These are phyloP conservation scores for Oryzias curvinotus DNA, from an alignment of 2,113 vertebrate genomes.

Conservation along the genomic window DNA sequence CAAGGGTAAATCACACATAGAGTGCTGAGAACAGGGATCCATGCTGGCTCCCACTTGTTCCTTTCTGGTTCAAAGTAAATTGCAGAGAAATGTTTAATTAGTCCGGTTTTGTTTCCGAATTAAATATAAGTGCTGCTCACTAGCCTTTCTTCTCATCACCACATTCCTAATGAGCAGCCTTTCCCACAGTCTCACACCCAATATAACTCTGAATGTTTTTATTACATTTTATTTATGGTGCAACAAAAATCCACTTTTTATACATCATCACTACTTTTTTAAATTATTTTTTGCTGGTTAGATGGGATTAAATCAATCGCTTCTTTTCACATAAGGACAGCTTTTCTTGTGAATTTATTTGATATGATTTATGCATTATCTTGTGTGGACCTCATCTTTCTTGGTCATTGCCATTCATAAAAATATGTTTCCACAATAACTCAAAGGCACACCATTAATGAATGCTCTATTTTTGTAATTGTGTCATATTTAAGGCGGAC, in stretches of 20 bases:
- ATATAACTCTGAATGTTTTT: slow-evolving; percentile 60
- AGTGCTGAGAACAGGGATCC: slow-evolving; percentile 60
- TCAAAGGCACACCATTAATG: no score
- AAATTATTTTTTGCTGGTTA: no score
- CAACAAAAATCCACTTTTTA: slow-evolving; percentile 21
- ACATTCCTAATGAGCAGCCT: slow-evolving; percentile 51
- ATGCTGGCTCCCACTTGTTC: slow-evolving; percentile 59
- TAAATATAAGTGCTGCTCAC: slow-evolving; percentile 51
- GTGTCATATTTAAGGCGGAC: no score
- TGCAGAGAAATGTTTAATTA: slow-evolving; percentile 65
- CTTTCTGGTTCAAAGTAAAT: slow-evolving; percentile 61
- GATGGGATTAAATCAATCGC: no score
- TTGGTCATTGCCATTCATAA: no score
- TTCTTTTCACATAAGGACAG: no score
- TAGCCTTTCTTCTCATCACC: slow-evolving; percentile 21
- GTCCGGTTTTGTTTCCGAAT: slow-evolving; percentile 56
- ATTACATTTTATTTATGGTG: slow-evolving; percentile 22
- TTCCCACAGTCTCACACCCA: slow-evolving; percentile 42
- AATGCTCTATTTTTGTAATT: no score
- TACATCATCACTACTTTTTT: slow-evolving; percentile 1
- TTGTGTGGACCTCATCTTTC: no score
- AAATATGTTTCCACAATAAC: no score
- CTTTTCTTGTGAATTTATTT: no score
- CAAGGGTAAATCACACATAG: slow-evolving; percentile 31
- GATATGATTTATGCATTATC: no score